These are phyloP conservation scores for Sycophaga agraensis DNA, from an alignment of 1,140 invertebrate species.

Conservation along the genomic window DNA sequence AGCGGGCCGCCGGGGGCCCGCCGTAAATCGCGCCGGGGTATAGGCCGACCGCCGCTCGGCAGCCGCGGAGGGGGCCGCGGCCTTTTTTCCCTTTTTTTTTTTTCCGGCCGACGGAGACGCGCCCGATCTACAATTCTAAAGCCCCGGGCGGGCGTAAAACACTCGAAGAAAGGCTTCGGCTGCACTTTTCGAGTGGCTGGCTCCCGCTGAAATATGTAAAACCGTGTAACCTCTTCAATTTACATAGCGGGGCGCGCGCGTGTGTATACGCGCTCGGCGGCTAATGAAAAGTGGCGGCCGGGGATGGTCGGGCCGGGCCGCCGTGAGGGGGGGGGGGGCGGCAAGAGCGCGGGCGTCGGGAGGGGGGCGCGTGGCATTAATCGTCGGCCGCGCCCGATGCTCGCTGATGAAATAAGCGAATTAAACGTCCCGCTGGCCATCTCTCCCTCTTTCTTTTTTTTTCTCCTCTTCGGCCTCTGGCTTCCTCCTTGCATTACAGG, in stretches of 20 bases:
- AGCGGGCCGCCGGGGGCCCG: not conserved
- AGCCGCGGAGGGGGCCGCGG: not conserved
- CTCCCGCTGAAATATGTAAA: conserved; percentile 56
- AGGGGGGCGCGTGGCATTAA: too few relatives aligned
- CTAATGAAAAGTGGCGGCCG: conserved; percentile 51
- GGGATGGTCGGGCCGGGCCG: too few relatives aligned
- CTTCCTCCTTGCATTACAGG: not conserved
- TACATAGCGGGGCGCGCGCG: conserved; percentile 47
- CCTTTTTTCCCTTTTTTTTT: not conserved
- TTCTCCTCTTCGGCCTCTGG: not conserved
- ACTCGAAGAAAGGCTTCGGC: conserved; percentile 54
- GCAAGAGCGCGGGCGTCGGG: not conserved
- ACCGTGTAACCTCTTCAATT: conserved; percentile 58
- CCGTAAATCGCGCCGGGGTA: conserved; percentile 26
- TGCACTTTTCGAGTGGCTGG: conserved; percentile 54
- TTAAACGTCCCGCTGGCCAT: conserved; percentile 6
- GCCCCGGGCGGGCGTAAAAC: conserved; percentile 51
- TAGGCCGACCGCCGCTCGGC: not conserved
- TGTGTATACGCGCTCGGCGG: conserved; percentile 20
- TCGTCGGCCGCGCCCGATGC: conserved; percentile 14
- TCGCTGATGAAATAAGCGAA: conserved; percentile 22
- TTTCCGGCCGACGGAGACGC: conserved; percentile 24
- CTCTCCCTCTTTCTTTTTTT: not conserved
- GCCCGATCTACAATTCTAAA: conserved; percentile 59
- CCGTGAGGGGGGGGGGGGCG: not conserved